Evolutionary conservation across 2,888 invertebrate genomes (phyloP).

Genomic region (Drosophila sordidula): DNA sequence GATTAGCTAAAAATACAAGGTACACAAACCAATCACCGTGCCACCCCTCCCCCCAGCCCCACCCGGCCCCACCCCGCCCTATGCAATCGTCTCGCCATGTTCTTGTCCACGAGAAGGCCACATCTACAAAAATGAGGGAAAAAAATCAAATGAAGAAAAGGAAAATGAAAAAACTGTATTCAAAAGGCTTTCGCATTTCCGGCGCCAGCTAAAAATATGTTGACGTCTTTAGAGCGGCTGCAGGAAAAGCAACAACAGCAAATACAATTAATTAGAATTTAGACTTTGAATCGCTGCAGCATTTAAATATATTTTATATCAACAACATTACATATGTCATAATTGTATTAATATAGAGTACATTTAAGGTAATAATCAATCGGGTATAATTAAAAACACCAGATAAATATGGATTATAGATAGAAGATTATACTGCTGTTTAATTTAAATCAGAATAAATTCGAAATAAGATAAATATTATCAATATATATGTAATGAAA

Average conservation of each 20-base stretch:
- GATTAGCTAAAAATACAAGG: conserved; percentile 70
- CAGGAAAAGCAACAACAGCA: conserved; percentile 18
- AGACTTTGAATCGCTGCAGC: conserved; percentile 5
- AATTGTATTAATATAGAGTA: too few species aligned
- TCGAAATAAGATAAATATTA: too few species aligned
- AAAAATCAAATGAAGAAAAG: not conserved
- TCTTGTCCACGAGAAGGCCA: conserved; percentile 42
- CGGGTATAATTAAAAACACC: too few species aligned
- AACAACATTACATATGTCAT: too few species aligned
- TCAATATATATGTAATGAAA: too few species aligned
- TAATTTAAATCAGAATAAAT: too few species aligned
- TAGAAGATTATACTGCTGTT: too few species aligned
- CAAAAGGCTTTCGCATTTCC: conserved; percentile 73
- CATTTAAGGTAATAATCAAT: too few species aligned
- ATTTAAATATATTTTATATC: conserved; percentile 3
- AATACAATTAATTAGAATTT: not conserved
- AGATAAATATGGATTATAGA: too few species aligned
- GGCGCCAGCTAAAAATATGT: conserved; percentile 75
- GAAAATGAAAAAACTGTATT: conserved; percentile 21
- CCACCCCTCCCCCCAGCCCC: not conserved
- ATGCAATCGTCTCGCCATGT: conserved; percentile 13
- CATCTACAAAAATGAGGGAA: not conserved
- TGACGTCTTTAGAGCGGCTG: conserved; percentile 55
- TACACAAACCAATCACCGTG: conserved; percentile 36
- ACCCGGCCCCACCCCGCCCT: not conserved